Evolutionary conservation across 2,113 vertebrate species (phyloP).

Genomic region (Petroica traversi): DNA sequence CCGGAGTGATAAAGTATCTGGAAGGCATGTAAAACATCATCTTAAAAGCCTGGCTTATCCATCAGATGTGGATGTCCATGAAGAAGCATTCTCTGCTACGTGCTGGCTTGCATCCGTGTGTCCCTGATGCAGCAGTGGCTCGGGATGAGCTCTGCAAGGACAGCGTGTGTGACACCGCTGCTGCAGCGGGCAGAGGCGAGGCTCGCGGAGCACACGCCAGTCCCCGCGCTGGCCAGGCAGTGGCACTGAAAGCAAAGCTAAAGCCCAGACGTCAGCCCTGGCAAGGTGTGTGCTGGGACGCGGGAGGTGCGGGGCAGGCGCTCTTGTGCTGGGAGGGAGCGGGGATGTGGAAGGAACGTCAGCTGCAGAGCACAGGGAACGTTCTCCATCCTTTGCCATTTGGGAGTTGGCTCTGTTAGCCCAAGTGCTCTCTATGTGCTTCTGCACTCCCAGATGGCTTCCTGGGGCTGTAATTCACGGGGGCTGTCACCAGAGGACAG

Average conservation of each 20-base stretch:
- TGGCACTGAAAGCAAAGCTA: slow-evolving; percentile 49
- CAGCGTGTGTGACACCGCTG: neutral
- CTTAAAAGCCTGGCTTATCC: neutral
- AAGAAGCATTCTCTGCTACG: neutral
- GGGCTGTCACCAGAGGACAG: neutral
- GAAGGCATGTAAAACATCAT: neutral
- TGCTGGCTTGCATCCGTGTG: fast-evolving
- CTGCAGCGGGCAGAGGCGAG: fast-evolving
- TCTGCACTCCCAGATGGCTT: neutral
- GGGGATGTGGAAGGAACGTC: neutral
- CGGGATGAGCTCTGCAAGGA: neutral
- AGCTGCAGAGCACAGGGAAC: neutral
- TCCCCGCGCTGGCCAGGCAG: slow-evolving; percentile 18
- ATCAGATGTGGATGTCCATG: neutral
- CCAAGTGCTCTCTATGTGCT: neutral
- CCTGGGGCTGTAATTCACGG: neutral
- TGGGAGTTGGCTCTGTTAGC: neutral
- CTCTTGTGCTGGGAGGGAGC: neutral
- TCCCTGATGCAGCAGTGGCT: neutral
- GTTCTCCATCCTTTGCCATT: neutral
- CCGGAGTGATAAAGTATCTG: neutral
- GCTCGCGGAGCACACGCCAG: neutral
- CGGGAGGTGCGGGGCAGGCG: neutral
- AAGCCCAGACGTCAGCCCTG: neutral
- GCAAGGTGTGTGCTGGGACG: neutral